These are phyloP conservation scores for Cryptus viduatorius DNA, from an alignment of 2,888 invertebrate genomes.

Conservation along the genomic window DNA sequence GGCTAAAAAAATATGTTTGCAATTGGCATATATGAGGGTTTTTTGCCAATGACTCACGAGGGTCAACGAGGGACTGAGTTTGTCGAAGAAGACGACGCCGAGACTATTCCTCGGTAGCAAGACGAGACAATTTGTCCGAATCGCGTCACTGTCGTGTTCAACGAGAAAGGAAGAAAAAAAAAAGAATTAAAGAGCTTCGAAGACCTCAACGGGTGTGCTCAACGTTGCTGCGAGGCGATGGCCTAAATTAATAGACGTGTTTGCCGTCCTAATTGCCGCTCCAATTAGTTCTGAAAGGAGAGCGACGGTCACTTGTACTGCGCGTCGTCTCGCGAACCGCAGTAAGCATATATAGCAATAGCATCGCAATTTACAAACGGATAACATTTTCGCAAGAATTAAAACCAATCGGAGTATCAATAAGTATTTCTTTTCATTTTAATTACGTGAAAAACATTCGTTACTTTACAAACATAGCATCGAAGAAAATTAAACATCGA, in stretches of 20 bases:
- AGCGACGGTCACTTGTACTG: conserved; percentile 59
- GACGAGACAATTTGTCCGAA: conserved; percentile 46
- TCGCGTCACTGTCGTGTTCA: conserved; percentile 23
- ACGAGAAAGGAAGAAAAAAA: conserved; percentile 3
- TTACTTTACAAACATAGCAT: background rate
- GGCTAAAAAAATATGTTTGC: background rate
- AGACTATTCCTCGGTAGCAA: conserved; percentile 12
- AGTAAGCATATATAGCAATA: background rate
- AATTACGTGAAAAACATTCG: background rate
- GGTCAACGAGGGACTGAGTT: background rate
- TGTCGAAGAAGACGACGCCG: background rate
- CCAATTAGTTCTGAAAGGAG: conserved; percentile 69
- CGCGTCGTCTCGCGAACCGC: conserved; percentile 32
- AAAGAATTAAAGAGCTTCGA: conserved; percentile 59
- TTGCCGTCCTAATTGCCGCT: conserved; percentile 70
- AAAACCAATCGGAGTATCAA: background rate
- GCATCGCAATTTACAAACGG: conserved; percentile 20
- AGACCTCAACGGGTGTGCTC: conserved; percentile 60
- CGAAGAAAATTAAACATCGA: no score
- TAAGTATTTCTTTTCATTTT: background rate
- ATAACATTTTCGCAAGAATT: background rate
- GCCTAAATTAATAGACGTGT: conserved; percentile 72
- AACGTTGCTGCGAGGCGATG: conserved; percentile 56
- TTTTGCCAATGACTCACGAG: background rate
- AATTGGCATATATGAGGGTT: background rate